Evolutionary conservation across 1,140 invertebrate species (phyloP).

Genomic region (Brachionus rotundiformis): DNA sequence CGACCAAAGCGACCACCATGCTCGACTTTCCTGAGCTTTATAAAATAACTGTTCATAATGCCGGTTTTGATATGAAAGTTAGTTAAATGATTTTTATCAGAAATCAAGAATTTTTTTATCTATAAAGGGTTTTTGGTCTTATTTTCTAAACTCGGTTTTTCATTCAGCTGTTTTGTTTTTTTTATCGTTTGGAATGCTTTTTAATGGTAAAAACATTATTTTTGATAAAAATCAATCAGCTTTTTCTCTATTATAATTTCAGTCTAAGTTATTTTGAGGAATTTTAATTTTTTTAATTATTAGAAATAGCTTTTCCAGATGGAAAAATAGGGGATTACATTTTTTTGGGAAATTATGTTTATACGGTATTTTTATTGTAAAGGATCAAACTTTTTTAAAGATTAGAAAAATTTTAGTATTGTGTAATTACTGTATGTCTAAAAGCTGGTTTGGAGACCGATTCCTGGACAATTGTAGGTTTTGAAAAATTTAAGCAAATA

Average conservation of each 20-base stretch:
- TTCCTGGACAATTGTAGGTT: conserved; percentile 76
- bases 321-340: conserved; percentile 86
- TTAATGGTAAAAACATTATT: conserved; percentile 20
- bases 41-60: neutral
- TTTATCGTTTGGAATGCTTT: conserved; percentile 71
- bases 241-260: neutral
- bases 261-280: neutral
- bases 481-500: neutral
- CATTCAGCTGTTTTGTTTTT: conserved; percentile 94
- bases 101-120: neutral
- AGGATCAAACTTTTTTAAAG: neutral
- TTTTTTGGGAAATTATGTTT: conserved; percentile 90
- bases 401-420: conserved; percentile 69
- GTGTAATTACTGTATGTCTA: conserved; percentile 91
- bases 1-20: neutral
- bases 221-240: neutral
- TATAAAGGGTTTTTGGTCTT: conserved; percentile 83
- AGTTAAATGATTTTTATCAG: neutral
- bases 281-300: conserved; percentile 61
- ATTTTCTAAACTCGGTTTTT: conserved; percentile 87
- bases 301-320: conserved; percentile 67
- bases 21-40: conserved; percentile 44
- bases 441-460: conserved; percentile 94
- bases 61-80: conserved; percentile 42
- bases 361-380: conserved; percentile 68